phyloP scores from a whole-genome alignment of 2,113 vertebrate genomes.

The Phyllostomus discolor region DNA sequence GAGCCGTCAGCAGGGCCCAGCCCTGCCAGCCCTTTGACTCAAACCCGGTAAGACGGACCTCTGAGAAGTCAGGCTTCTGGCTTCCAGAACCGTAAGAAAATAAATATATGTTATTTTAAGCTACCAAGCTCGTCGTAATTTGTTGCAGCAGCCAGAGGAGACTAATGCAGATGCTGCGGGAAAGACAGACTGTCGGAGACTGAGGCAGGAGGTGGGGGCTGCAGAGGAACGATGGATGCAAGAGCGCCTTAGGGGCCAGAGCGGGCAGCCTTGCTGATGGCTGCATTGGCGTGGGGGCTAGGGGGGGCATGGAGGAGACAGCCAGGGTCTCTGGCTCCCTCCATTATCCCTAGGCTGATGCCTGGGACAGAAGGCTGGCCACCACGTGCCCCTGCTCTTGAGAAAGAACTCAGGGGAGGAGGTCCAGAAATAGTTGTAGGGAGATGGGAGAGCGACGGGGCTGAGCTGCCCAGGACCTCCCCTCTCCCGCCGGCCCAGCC shows the following conservation, averaged over 20 bases:
- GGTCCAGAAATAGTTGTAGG: neutral
- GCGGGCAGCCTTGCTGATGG: neutral
- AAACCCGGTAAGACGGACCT: neutral
- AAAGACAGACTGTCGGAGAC: neutral
- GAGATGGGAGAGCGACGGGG: neutral
- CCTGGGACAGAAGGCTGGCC: neutral
- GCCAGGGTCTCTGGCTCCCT: neutral
- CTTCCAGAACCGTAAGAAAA: neutral
- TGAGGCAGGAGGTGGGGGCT: no score
- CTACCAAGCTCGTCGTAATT: neutral
- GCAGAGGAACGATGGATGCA: neutral
- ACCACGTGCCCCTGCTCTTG: neutral
- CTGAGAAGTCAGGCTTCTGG: neutral
- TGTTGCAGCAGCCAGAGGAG: neutral
- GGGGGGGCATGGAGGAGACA: neutral
- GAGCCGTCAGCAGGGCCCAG: neutral
- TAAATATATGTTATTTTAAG: neutral
- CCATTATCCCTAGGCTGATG: neutral
- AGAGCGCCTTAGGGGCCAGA: neutral
- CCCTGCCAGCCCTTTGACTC: neutral
- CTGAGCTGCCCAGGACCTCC: neutral
- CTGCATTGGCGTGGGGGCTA: rapidly evolving
- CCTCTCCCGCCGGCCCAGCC: neutral
- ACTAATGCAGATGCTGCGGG: no score
- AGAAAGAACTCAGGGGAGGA: neutral